Evolutionary conservation across 2,113 vertebrate genomes (phyloP), one percentile per base, ranked within the genome.

Genomic region (Lophochroa leadbeateri): DNA sequence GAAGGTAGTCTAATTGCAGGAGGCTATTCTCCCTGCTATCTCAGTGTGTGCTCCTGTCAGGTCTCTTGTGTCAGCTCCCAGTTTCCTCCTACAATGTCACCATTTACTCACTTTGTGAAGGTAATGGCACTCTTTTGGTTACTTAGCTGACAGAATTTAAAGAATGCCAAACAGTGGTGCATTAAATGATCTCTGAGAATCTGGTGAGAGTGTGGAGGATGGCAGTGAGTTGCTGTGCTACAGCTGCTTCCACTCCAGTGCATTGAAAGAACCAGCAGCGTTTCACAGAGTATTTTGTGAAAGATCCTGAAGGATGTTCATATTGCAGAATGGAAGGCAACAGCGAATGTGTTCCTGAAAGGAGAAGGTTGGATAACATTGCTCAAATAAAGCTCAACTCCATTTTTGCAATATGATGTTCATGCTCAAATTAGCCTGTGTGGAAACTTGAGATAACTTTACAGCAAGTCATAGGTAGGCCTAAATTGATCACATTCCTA

Each of bases 391-490:
- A 86, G 29, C 63, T 86, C n/a, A 86, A 25, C 17, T 78, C 52
- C 4, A 6, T 44, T 81, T 91, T 78, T 68, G 14, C 55, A 78
- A 53, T 75, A 33, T 41, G 23, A 63, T 60, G 19, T 33, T 87
- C 50, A 82, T 91, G 58, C 39, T 74, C n/a, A 90, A 70, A 80
- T 77, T 63, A 77, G 25, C 67, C 27, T 74, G 24, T 61, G 20
- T 46, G 75, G 91, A 91, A 85, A 77, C n/a, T 53, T 69, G 47
- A 93, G 82, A 31, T 65, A 71, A 37, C 46, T 93, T 91, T 68
- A 77, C 57, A 88, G 70, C 21, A 76, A 86, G 58, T 65, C 61
- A 71, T 1, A 14, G 47, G 12, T 75, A 79, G 71, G 52, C 10
- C 74, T 92, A 65, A 87, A 76, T 7, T 43, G 52, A 93, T 94